phyloP scores from a whole-genome alignment of 2,888 invertebrate genomes.

The Troilus luridus region DNA sequence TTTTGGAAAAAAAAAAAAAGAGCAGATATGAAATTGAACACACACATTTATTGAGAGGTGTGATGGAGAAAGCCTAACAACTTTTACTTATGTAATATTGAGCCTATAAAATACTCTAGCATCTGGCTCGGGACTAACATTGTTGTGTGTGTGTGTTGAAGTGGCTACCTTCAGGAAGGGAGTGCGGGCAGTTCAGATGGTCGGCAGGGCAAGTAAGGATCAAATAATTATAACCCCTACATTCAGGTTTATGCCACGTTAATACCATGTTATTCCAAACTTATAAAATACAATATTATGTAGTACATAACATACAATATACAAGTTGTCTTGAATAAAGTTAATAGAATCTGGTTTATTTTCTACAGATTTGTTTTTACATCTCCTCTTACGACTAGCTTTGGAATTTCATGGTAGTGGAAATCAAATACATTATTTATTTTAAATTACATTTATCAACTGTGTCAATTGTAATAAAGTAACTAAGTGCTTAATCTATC shows the following conservation, averaged over 20 bases:
- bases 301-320: too few species aligned
- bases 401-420: constrained; percentile 27
- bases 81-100: constrained; percentile 46
- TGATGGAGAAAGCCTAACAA: constrained; percentile 35
- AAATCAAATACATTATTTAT: constrained; percentile 22
- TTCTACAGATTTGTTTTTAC: neutral
- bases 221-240: constrained; percentile 55
- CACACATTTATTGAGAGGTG: constrained; percentile 42
- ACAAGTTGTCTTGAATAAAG: neutral
- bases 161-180: constrained; percentile 99
- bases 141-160: constrained; percentile 69
- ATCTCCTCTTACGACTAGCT: neutral
- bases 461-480: constrained; percentile 4
- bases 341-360: neutral
- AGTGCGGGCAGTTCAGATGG: constrained; percentile 98
- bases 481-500: constrained; percentile 39
- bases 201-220: constrained; percentile 98
- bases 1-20: neutral
- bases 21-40: constrained; percentile 28
- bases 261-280: constrained; percentile 54
- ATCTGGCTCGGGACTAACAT: constrained; percentile 60
- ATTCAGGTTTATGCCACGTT: constrained; percentile 52
- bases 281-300: neutral
- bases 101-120: constrained; percentile 50
- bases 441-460: constrained; percentile 19